Conservation (phyloP, 2,888 invertebrate species). For the Parthenolecanium corni region DNA sequence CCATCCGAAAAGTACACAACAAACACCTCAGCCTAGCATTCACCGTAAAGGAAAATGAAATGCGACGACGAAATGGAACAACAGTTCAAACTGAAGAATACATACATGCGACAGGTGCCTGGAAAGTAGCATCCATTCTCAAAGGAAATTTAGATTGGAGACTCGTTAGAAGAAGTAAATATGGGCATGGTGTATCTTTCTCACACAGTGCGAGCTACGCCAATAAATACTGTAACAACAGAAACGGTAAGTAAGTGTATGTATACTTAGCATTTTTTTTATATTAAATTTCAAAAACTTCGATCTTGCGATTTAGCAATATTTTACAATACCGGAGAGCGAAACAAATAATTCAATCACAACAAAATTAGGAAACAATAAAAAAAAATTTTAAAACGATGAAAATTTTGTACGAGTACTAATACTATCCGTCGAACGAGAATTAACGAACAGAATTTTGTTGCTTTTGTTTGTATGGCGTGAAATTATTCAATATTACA, state of each 20-base stretch:
- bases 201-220: background rate
- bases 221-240: conserved; percentile 8
- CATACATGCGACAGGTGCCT: background rate
- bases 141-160: conserved; percentile 1
- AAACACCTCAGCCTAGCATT: background rate
- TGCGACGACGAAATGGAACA: background rate
- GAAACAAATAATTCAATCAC: too few relatives aligned
- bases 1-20: background rate
- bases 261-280: background rate
- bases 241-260: background rate
- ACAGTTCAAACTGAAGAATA: background rate
- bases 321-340: too few relatives aligned
- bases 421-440: too few relatives aligned
- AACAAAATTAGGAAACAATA: too few relatives aligned
- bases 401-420: too few relatives aligned
- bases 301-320: background rate
- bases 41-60: background rate
- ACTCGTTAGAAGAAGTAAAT: background rate
- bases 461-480: too few relatives aligned
- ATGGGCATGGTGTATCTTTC: conserved; percentile 1
- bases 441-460: too few relatives aligned
- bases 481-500: too few relatives aligned
- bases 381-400: too few relatives aligned
- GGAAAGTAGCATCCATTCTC: background rate
- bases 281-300: background rate